These are phyloP conservation scores for Drosophila nigricruria DNA, from an alignment of 2,888 invertebrate species.

Conservation along the genomic window DNA sequence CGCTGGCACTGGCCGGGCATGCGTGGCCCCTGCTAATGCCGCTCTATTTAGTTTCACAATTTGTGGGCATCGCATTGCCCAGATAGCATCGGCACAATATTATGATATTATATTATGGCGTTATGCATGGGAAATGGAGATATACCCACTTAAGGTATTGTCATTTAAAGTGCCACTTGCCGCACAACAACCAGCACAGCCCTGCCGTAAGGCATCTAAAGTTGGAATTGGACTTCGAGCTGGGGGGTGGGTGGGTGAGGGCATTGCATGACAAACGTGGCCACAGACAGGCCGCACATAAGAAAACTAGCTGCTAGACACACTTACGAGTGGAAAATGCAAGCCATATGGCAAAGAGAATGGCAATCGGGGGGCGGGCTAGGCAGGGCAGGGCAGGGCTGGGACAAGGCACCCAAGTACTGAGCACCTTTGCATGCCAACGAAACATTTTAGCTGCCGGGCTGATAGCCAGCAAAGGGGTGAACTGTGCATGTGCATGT, in stretches of 20 bases:
- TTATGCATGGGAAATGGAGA: conserved; percentile 59
- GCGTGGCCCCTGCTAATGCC: conserved; percentile 47
- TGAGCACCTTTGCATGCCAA: conserved; percentile 56
- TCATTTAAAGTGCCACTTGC: conserved; percentile 48
- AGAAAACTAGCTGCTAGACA: conserved; percentile 49
- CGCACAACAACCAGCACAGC: conserved; percentile 3
- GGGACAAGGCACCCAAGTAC: conserved; percentile 2
- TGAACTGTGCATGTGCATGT: not conserved
- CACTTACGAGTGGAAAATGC: conserved; percentile 26
- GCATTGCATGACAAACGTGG: conserved; percentile 65
- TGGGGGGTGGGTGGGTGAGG: not conserved
- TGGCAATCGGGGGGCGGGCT: not conserved
- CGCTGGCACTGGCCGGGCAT: conserved; percentile 20
- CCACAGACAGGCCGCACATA: conserved; percentile 52
- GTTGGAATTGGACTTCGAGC: not conserved
- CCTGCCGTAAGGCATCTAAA: conserved; percentile 2
- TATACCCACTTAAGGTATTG: conserved; percentile 39
- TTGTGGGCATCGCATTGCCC: conserved; percentile 41
- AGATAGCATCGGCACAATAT: conserved; percentile 63
- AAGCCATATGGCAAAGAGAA: conserved; percentile 26
- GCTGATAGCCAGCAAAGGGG: conserved; percentile 9
- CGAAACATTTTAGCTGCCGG: conserved; percentile 48
- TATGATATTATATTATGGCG: conserved; percentile 52
- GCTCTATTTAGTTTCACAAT: conserved; percentile 55
- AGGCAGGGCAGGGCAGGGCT: no score